Evolutionary conservation across 2,888 invertebrate species (phyloP).

Genomic region (Xanthorhoe spadicearia): DNA sequence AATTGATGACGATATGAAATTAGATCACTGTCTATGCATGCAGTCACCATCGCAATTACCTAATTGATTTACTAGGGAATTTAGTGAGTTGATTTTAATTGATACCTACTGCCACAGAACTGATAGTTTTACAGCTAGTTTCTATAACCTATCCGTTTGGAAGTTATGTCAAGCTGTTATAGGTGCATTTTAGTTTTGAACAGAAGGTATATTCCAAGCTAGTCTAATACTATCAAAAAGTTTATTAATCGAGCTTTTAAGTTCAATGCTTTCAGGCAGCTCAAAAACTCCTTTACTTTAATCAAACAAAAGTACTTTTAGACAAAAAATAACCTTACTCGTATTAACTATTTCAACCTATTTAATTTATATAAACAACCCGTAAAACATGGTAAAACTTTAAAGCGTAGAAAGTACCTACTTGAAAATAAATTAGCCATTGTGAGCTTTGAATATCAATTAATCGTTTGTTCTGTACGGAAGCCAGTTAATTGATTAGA

Average conservation of each 20-base stretch:
- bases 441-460: slow-evolving; percentile 26
- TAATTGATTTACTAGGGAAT: slow-evolving; percentile 33
- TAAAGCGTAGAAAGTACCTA: slow-evolving; percentile 12
- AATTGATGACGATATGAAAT: slow-evolving; percentile 40
- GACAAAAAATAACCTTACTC: too few relatives aligned
- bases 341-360: too few relatives aligned
- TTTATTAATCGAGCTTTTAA: too few relatives aligned
- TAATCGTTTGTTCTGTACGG: slow-evolving; percentile 33
- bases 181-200: not conserved
- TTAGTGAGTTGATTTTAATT: slow-evolving; percentile 16
- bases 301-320: too few relatives aligned
- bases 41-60: slow-evolving; percentile 31
- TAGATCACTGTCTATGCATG: slow-evolving; percentile 39
- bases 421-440: slow-evolving; percentile 15
- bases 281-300: too few relatives aligned
- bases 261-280: too few relatives aligned
- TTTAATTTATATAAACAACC: too few relatives aligned
- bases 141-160: too few relatives aligned
- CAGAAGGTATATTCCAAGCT: not conserved
- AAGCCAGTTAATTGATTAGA: slow-evolving; percentile 33
- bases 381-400: not conserved
- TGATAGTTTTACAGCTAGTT: too few relatives aligned
- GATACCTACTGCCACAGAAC: not conserved
- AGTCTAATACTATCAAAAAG: not conserved
- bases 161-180: too few relatives aligned